Conservation (phyloP, 2,797 vertebrate species). For the Galago senegalensis region DNA sequence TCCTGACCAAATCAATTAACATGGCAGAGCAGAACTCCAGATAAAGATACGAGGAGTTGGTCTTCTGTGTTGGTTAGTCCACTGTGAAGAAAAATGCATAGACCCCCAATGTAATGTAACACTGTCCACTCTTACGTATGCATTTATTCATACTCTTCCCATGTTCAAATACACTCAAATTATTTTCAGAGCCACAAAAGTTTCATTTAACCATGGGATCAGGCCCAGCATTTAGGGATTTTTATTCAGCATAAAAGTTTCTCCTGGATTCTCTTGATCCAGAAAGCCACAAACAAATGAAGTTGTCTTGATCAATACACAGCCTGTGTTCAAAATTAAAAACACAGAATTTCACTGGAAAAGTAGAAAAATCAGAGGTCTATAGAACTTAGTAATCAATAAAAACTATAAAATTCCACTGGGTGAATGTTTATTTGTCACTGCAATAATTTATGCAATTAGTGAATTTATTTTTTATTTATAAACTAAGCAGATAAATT, state of each 20-base stretch:
- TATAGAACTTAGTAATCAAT: not conserved
- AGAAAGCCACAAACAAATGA: not conserved
- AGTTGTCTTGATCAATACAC: too few species aligned
- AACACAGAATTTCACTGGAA: not conserved
- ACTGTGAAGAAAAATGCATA: not conserved
- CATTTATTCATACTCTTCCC: not conserved
- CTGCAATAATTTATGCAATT: not conserved
- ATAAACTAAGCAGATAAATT: not conserved
- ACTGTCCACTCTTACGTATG: rapidly evolving
- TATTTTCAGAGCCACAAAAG: too few species aligned
- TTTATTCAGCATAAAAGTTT: not conserved
- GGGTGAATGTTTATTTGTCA: not conserved
- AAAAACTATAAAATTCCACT: not conserved
- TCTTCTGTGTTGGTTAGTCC: too few species aligned
- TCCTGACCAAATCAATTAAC: not conserved
- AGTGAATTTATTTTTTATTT: not conserved
- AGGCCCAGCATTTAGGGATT: not conserved
- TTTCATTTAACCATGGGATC: not conserved
- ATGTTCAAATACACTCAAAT: not conserved
- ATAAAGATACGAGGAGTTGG: not conserved
- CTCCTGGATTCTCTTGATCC: not conserved
- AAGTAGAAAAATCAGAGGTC: not conserved
- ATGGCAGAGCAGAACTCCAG: too few species aligned
- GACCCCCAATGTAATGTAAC: not conserved
- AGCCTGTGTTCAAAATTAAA: not conserved